Evolutionary conservation across 2,888 invertebrate genomes (phyloP), one percentile per base, ranked within the genome.

Genomic region (Helleia helle): DNA sequence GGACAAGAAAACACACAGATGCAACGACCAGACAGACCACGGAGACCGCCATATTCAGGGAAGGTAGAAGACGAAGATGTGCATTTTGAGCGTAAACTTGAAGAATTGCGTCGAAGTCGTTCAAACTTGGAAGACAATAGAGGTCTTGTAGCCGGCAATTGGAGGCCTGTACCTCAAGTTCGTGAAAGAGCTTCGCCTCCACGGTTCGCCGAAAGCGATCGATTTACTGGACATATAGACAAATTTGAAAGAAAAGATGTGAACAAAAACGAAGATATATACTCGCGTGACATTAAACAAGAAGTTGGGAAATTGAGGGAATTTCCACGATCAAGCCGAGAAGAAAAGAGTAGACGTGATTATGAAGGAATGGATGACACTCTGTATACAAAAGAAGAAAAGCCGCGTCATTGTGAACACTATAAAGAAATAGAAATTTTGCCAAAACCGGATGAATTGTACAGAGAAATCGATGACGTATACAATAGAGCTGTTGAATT

Each of bases 401-500:
- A 31, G 25, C 29, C 45, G 2, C 44, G 43, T 12, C 45, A 38
- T 18, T 47, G 47, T 12, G 43, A 48, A 30, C 45, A 40, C 8
- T 9, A 18, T 7, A 47, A 42, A 38, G 46, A 50, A 36, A 45
- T 48, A 28, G 48, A 49, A 15, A 50, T 53, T 24, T 30, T 53
- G 24, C 34, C 43, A 13, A 53, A 51, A 27, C 50, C 48, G 36
- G 44, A 54, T 9, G 46, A 50, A 11, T 57, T 71, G 18, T 66
- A 80, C 31, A 70, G 67, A 47, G 76, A 77, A 49, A 67, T 79
- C 30, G 71, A 77, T 43, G 72, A 74, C 25, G 67, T 79, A 4
- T 76, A 74, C 50, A 65, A 71, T 37, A 58, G 72, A 39, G 65
- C 77, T 2, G 55, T 66, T n/a, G 71, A 71, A 37, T 69, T 77